phyloP scores from a whole-genome alignment of 1,140 invertebrate genomes.

The Dendrolimus kikuchii region DNA sequence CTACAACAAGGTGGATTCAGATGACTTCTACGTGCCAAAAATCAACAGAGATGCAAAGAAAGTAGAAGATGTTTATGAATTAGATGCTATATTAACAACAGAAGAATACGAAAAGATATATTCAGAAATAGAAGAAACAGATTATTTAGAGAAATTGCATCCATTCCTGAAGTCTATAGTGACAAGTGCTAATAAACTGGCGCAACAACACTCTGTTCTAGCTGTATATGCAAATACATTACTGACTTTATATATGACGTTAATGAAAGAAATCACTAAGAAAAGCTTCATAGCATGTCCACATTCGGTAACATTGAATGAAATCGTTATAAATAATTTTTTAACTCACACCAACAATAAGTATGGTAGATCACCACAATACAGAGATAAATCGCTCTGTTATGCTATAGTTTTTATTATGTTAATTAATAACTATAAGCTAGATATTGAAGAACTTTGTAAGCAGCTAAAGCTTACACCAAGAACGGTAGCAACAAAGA shows the following conservation, averaged over 20 bases:
- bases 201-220: conserved; percentile 31
- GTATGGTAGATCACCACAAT: conserved; percentile 30
- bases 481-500: conserved; percentile 26
- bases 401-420: conserved; percentile 46
- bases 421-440: conserved; percentile 46
- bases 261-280: conserved; percentile 31
- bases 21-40: conserved; percentile 52
- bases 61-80: conserved; percentile 35
- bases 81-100: conserved; percentile 40
- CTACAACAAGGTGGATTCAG: conserved; percentile 36
- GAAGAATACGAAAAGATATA: conserved; percentile 41
- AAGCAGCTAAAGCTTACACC: conserved; percentile 32
- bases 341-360: conserved; percentile 15
- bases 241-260: conserved; percentile 30
- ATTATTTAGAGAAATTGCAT: conserved; percentile 29
- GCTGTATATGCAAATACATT: conserved; percentile 42
- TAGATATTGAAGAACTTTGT: conserved; percentile 35
- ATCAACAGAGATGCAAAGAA: conserved; percentile 38
- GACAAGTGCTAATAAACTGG: conserved; percentile 19
- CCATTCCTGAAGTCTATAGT: conserved; percentile 29
- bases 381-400: conserved; percentile 50
- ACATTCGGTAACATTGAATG: conserved; percentile 37
- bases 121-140: conserved; percentile 39
- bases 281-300: conserved; percentile 34
- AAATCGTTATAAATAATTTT: conserved; percentile 40